Evolutionary conservation across 2,113 vertebrate genomes (phyloP).

Genomic region (Tretioscincus oriximinensis): DNA sequence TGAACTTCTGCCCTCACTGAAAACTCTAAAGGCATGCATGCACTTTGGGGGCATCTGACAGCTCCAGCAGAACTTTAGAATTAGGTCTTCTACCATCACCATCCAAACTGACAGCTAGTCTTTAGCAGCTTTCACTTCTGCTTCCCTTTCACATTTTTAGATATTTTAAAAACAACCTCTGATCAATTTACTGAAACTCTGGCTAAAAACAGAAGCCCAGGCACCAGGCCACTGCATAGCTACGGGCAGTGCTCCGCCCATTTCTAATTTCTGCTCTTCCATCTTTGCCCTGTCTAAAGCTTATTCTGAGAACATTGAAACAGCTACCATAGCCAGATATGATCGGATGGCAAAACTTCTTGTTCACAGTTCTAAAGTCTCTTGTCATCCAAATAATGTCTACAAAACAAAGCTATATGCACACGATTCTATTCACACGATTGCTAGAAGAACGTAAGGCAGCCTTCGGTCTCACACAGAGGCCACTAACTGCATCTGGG

Average conservation of each 20-base stretch:
- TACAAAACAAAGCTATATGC: too few species aligned
- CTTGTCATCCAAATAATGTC: too few species aligned
- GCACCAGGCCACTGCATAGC: background rate
- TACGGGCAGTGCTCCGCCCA: background rate
- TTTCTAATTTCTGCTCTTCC: background rate
- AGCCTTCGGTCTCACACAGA: too few species aligned
- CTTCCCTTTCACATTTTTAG: slow-evolving; percentile 70
- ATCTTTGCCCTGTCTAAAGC: background rate
- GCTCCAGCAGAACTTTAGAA: background rate
- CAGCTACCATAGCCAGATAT: background rate
- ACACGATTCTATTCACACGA: background rate
- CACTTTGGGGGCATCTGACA: background rate
- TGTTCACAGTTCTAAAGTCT: too few species aligned
- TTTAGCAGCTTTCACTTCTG: slow-evolving; percentile 66
- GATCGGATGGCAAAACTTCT: background rate
- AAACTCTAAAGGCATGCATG: background rate
- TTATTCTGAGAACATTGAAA: background rate
- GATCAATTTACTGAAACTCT: slow-evolving; percentile 63
- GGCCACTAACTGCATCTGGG: too few species aligned
- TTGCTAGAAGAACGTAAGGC: background rate
- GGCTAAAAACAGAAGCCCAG: slow-evolving; percentile 64
- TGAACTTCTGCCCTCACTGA: background rate
- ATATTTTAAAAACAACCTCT: slow-evolving; percentile 59
- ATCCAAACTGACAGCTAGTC: slow-evolving; percentile 26
- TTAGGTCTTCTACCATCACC: background rate